Base-by-base conservation (phyloP, 2,888 invertebrate species). In the Pyrgus malvae region DNA sequence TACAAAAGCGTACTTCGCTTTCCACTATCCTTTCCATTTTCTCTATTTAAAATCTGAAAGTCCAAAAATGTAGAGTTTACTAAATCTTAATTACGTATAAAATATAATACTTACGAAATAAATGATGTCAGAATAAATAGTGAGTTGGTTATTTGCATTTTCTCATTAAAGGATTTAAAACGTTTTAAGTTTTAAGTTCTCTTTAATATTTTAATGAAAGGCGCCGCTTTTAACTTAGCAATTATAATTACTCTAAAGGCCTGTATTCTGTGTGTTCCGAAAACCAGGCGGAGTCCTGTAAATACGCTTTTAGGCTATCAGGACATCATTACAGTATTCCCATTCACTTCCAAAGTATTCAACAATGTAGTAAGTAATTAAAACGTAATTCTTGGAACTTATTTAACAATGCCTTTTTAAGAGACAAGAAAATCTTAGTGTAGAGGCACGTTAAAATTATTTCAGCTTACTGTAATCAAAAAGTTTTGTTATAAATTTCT, bases 301-400 rank as follows among this genome's bases (percentile, higher is more conserved):
- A 46, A 54, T 46, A 46, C 45, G 29, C 40, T 46, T 46, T 54
- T 46, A 17, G 40, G 25, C 54, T 23, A 54, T 54, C 40, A 27
- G 33, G 12, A 46, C 40, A 46, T 54, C 54, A 54, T 54, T 54
- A 46, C 53, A 19, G 44, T 51, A 41, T 31, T 53, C 37, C 19
- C 37, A 27, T 41, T 31, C 23, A 27, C 11, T 7, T 37, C 25
- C 17, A 33, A 3, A 40, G 14, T 40, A 41, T 23, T 40, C 14
- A 49, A 49, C n/a, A 11, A 11, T 11, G 5, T 31, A n/a, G n/a
- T 31, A 11, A n/a, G 31, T 31, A 2, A 31, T 11, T 31, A 31
- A 31, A 31, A 31, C 12, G 12, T 11, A 4, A 23, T 4, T 67
- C 65, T 67, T n/a, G n/a, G n/a, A 4, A 23, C 3, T 67, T 64